A percentile compares a stretch with the other conserved stretches of the same genome.
Evolutionary conservation across 2,888 invertebrate species (phyloP).

Genomic region (Nezara viridula): DNA sequence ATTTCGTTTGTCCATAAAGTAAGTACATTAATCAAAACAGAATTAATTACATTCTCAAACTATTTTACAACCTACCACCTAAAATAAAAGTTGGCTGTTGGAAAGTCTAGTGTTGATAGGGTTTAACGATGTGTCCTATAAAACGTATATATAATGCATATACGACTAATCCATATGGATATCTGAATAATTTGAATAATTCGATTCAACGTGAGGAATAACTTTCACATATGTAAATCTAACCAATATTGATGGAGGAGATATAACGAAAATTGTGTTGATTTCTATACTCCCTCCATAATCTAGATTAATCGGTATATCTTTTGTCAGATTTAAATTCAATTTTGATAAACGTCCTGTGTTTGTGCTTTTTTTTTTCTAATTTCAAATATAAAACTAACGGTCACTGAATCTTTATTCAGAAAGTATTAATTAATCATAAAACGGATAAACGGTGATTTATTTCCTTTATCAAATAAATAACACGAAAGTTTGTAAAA

Average conservation of each 20-base stretch:
- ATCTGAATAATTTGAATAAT: background rate
- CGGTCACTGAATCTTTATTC: too few species aligned
- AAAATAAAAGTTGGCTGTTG: background rate
- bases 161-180: background rate
- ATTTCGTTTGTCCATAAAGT: too few species aligned
- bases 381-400: too few species aligned
- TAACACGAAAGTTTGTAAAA: too few species aligned
- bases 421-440: background rate
- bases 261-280: background rate
- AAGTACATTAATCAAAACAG: too few species aligned
- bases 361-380: too few species aligned
- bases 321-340: background rate
- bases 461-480: too few species aligned
- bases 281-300: background rate
- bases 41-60: too few species aligned
- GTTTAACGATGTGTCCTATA: background rate
- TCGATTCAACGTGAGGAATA: background rate
- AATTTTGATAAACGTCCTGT: too few species aligned
- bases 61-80: background rate
- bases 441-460: background rate
- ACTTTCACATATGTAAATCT: constrained; percentile 21
- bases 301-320: background rate
- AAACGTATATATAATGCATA: background rate
- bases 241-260: background rate
- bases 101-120: background rate